Evolutionary conservation across 2,888 invertebrate species (phyloP).

Genomic region (Cremastinae sp.): DNA sequence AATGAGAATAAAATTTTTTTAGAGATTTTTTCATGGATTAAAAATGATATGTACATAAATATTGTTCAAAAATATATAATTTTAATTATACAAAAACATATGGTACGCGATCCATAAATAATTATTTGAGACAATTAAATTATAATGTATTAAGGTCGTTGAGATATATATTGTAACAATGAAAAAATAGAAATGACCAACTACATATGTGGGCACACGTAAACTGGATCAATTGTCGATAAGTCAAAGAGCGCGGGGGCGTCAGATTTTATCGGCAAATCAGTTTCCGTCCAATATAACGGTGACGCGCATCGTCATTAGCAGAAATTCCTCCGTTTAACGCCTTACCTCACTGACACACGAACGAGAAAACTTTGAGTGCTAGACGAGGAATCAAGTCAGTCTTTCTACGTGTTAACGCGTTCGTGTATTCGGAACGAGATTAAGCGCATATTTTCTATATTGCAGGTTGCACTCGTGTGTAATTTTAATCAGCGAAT

Average conservation of each 20-base stretch:
- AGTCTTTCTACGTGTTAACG: conserved; percentile 45
- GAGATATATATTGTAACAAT: too few relatives aligned
- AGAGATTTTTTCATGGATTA: too few relatives aligned
- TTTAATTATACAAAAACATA: too few relatives aligned
- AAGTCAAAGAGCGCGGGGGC: too few relatives aligned
- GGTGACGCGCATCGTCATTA: conserved; percentile 48
- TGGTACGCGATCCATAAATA: too few relatives aligned
- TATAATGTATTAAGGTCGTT: too few relatives aligned
- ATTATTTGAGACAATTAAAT: too few relatives aligned
- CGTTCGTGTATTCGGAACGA: conserved; percentile 39
- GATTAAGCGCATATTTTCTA: conserved; percentile 2
- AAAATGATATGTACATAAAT: too few relatives aligned
- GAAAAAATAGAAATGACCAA: not conserved
- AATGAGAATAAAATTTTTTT: too few relatives aligned
- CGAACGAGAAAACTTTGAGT: conserved; percentile 12
- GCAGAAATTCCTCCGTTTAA: conserved; percentile 51
- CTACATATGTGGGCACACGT: not conserved
- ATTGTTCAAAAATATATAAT: too few relatives aligned
- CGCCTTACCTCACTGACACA: conserved; percentile 20
- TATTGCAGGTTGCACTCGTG: not conserved
- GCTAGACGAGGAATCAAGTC: conserved; percentile 31
- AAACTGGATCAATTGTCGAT: not conserved
- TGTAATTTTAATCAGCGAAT: conserved; percentile 18
- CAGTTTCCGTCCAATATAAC: conserved; percentile 41
- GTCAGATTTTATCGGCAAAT: conserved; percentile 33